Evolutionary conservation across 2,113 vertebrate genomes (phyloP).

Genomic region (Egretta garzetta): DNA sequence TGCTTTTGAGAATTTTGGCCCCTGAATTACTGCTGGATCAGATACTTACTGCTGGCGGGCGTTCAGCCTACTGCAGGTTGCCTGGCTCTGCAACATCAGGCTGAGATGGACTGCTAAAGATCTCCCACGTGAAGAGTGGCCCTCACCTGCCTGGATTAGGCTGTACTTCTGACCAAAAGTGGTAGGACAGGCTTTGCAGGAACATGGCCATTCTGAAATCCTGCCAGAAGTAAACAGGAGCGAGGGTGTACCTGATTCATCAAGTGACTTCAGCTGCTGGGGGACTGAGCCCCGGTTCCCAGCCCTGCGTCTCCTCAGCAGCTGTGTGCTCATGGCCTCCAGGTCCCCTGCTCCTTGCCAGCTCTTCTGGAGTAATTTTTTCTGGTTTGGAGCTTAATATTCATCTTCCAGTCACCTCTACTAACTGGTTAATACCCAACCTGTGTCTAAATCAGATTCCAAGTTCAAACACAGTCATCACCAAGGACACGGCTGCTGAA

Average conservation of each 20-base stretch:
- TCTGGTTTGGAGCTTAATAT: neutral
- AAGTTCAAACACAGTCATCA: neutral
- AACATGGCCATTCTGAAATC: neutral
- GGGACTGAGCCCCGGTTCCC: neutral
- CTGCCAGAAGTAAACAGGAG: neutral
- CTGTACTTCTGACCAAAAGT: neutral
- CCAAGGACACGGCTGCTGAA: neutral
- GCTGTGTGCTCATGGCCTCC: neutral
- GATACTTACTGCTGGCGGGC: neutral
- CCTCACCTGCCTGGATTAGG: neutral
- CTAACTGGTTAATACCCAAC: neutral
- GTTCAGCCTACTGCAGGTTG: neutral
- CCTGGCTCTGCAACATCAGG: neutral
- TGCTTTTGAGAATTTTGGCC: neutral
- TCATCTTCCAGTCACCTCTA: neutral
- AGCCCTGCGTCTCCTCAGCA: neutral
- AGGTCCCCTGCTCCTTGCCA: neutral
- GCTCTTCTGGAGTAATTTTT: neutral
- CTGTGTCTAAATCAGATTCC: neutral
- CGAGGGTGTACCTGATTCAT: neutral
- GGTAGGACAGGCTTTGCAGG: neutral
- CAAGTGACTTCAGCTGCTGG: neutral
- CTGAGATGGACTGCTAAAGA: neutral
- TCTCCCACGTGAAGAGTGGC: neutral
- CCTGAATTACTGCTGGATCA: neutral